Conservation (phyloP, 2,888 invertebrate species). For the Epirrita christyi region DNA sequence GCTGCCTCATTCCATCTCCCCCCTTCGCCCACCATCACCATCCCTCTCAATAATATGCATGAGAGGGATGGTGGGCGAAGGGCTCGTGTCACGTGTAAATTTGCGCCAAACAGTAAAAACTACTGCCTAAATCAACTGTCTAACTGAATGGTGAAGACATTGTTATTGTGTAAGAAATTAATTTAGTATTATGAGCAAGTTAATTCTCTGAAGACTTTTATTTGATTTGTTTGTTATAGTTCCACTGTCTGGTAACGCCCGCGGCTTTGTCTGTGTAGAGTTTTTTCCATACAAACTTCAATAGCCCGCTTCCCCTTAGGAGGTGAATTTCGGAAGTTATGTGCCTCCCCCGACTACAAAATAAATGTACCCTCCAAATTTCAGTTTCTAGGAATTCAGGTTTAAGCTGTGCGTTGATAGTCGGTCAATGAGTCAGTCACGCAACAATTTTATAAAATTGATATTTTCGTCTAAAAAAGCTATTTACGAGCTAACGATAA, state of each 20-base stretch:
- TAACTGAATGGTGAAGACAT: constrained; percentile 18
- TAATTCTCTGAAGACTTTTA: constrained; percentile 10
- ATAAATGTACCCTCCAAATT: too few species aligned
- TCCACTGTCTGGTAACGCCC: background rate
- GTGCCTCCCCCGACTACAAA: too few species aligned
- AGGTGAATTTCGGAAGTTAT: too few species aligned
- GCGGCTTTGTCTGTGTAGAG: too few species aligned
- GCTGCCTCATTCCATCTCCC: constrained; percentile 63
- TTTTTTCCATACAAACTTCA: too few species aligned
- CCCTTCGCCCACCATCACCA: constrained; percentile 50
- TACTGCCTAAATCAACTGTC: constrained; percentile 50
- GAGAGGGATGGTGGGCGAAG: constrained; percentile 31
- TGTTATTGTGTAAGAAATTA: constrained; percentile 13
- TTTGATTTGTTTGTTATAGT: constrained; percentile 4
- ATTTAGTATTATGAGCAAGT: background rate
- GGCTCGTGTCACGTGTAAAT: constrained; percentile 36
- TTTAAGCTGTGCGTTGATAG: too few species aligned
- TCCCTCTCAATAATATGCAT: constrained; percentile 44
- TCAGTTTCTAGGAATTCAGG: too few species aligned
- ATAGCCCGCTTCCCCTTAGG: too few species aligned
- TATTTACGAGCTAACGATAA: constrained; percentile 41
- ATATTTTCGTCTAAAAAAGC: background rate
- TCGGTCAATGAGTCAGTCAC: too few species aligned
- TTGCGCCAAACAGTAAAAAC: constrained; percentile 45
- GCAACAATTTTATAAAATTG: background rate